A percentile compares a stretch with the other conserved stretches of the same genome.
phyloP scores from a whole-genome alignment of 2,888 invertebrate species.

The Andrena flavipes region DNA sequence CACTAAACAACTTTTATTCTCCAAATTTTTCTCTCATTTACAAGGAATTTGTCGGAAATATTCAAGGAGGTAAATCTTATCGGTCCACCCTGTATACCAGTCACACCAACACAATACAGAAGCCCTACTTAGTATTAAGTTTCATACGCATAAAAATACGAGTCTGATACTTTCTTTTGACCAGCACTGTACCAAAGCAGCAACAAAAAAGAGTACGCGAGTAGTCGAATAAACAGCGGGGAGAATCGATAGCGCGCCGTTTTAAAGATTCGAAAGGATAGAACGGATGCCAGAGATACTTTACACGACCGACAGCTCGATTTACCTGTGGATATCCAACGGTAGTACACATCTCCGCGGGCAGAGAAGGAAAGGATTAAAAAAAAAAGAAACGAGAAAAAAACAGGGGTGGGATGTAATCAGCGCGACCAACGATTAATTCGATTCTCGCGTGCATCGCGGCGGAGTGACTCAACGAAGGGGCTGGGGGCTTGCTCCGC shows the following conservation, averaged over 20 bases:
- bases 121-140: too few relatives aligned
- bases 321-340: slow-evolving; percentile 11
- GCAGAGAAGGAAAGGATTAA: neutral
- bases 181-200: too few relatives aligned
- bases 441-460: slow-evolving; percentile 62
- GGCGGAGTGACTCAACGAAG: slow-evolving; percentile 57
- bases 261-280: slow-evolving; percentile 19
- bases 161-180: too few relatives aligned
- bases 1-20: too few relatives aligned
- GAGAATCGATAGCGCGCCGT: slow-evolving; percentile 26
- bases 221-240: neutral
- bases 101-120: too few relatives aligned
- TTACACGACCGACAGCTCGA: slow-evolving; percentile 30
- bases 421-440: slow-evolving; percentile 58
- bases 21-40: too few relatives aligned
- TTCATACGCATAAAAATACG: too few relatives aligned
- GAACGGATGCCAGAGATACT: slow-evolving; percentile 16
- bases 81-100: too few relatives aligned
- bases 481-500: slow-evolving; percentile 9
- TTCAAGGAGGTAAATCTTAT: too few relatives aligned
- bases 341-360: neutral
- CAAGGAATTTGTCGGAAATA: too few relatives aligned
- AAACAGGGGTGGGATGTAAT: neutral
- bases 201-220: neutral
- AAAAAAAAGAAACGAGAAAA: neutral